Evolutionary conservation across 2,888 invertebrate genomes (phyloP).

Genomic region (Rutpela maculata): DNA sequence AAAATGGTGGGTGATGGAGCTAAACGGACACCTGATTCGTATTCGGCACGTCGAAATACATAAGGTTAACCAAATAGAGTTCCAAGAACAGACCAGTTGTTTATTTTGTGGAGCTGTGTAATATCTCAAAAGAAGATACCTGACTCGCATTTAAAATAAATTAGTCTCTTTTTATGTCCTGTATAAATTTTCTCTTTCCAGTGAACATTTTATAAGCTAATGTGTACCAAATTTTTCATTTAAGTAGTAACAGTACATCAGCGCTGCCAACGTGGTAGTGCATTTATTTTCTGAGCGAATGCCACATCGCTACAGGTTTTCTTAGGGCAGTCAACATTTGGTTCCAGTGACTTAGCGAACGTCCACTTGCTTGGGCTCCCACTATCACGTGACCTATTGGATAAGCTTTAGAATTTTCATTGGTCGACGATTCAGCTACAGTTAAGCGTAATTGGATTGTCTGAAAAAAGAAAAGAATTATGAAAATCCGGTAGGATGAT

Average conservation of each 20-base stretch:
- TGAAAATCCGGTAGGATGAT: neutral
- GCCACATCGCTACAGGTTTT: slow-evolving; percentile 91
- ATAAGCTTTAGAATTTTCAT: slow-evolving; percentile 76
- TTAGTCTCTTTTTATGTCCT: neutral
- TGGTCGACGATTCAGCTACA: slow-evolving; percentile 75
- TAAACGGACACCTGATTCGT: too few relatives aligned
- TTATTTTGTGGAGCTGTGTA: too few relatives aligned
- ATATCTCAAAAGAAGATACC: neutral
- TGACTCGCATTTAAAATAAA: neutral
- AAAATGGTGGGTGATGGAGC: too few relatives aligned
- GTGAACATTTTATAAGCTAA: neutral
- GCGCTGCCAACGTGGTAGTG: slow-evolving; percentile 21
- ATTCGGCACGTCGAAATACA: too few relatives aligned
- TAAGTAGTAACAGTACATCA: slow-evolving; percentile 2
- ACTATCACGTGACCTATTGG: slow-evolving; percentile 89
- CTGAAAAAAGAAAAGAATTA: slow-evolving; percentile 69
- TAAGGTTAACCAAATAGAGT: too few relatives aligned
- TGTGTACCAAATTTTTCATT: neutral
- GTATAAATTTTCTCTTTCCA: neutral
- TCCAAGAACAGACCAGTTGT: too few relatives aligned
- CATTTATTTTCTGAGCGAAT: slow-evolving; percentile 78
- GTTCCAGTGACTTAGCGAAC: slow-evolving; percentile 87
- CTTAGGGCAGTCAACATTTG: slow-evolving; percentile 88
- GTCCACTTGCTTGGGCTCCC: slow-evolving; percentile 83
- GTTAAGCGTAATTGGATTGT: slow-evolving; percentile 85